A percentile compares a stretch with the other conserved stretches of the same genome.
Evolutionary conservation across 2,888 invertebrate species (phyloP).

Genomic region (Orthosia cruda): DNA sequence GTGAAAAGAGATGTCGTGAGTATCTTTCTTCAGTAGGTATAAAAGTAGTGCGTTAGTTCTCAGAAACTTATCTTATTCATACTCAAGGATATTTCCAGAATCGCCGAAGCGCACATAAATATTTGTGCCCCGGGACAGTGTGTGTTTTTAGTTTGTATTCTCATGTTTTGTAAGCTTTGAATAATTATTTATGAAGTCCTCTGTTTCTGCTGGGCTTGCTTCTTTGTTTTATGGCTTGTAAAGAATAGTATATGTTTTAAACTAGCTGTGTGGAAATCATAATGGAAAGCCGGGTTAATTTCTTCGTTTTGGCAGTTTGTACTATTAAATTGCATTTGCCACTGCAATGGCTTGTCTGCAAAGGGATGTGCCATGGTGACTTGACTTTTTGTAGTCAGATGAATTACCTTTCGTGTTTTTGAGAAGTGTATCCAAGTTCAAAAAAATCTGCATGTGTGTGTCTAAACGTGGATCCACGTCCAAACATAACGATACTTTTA

Average conservation of each 20-base stretch:
- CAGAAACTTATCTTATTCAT: constrained; percentile 23
- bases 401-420: too few species aligned
- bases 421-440: too few species aligned
- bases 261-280: constrained; percentile 1
- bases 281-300: constrained; percentile 6
- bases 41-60: not conserved
- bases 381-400: not conserved
- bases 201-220: constrained; percentile 23
- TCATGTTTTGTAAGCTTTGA: constrained; percentile 53
- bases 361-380: not conserved
- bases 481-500: too few species aligned
- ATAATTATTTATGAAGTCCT: constrained; percentile 60
- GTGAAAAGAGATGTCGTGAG: too few species aligned
- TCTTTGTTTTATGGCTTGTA: constrained; percentile 42
- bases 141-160: constrained; percentile 63
- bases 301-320: not conserved
- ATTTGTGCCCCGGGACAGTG: constrained; percentile 55
- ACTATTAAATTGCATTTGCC: not conserved
- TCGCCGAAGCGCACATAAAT: constrained; percentile 56
- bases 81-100: constrained; percentile 28
- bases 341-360: not conserved
- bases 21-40: too few species aligned
- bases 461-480: too few species aligned
- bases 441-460: too few species aligned
- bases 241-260: constrained; percentile 40